phyloP scores from a whole-genome alignment of 2,797 vertebrate species.

The Myotis daubentonii region DNA sequence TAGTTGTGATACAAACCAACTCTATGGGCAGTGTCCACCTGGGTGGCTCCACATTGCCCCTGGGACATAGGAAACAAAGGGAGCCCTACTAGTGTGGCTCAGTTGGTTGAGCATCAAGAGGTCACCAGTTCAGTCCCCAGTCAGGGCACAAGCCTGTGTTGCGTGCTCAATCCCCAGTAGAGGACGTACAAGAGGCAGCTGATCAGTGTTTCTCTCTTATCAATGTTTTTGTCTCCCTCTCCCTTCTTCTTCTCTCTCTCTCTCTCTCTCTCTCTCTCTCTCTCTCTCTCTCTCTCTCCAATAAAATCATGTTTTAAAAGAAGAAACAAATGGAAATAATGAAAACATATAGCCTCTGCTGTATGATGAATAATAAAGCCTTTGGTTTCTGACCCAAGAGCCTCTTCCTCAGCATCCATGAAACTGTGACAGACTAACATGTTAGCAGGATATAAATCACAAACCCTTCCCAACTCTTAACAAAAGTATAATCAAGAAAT shows the following conservation, averaged over 20 bases:
- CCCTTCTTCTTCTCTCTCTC: no score
- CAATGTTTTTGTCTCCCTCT: no score
- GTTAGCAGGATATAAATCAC: neutral
- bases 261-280: no score
- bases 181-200: no score
- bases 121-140: no score
- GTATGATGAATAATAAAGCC: neutral
- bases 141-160: no score
- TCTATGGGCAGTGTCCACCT: neutral
- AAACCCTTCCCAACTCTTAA: neutral
- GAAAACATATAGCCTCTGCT: no score
- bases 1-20: neutral
- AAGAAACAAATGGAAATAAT: neutral
- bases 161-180: no score
- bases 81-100: neutral
- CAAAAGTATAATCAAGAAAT: neutral
- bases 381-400: neutral
- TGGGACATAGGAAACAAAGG: neutral
- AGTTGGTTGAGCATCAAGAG: no score
- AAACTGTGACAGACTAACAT: neutral
- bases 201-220: no score
- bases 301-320: no score
- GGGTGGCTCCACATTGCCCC: fast-evolving
- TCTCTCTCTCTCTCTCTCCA: no score
- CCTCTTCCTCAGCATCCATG: neutral